A percentile compares a stretch with the other conserved stretches of the same genome.
Evolutionary conservation across 2,113 vertebrate genomes (phyloP).

Genomic region (Ochotona curzoniae): DNA sequence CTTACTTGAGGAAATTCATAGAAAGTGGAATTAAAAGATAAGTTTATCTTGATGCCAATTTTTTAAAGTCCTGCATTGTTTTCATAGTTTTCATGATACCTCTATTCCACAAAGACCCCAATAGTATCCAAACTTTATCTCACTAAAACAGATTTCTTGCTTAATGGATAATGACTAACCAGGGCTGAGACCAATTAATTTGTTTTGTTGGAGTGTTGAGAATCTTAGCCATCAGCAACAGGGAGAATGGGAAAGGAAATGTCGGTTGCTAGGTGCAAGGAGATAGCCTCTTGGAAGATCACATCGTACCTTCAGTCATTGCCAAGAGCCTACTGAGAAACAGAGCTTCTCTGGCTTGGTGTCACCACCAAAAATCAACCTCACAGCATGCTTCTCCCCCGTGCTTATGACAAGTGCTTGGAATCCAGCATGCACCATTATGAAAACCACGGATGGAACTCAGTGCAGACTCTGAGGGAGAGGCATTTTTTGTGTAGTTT

Average conservation of each 20-base stretch:
- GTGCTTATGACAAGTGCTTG: slow-evolving; percentile 26
- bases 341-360: slow-evolving; percentile 41
- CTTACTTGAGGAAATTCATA: too few species aligned
- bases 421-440: neutral
- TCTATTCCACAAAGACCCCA: too few species aligned
- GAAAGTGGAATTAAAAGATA: too few species aligned
- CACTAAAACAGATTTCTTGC: neutral
- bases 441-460: slow-evolving; percentile 22
- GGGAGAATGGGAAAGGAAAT: neutral
- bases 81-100: too few species aligned
- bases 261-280: neutral
- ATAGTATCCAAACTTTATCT: neutral
- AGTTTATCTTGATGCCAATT: too few species aligned
- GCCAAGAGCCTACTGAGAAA: slow-evolving; percentile 36
- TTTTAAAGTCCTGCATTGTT: too few species aligned
- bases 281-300: slow-evolving; percentile 6
- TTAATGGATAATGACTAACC: neutral
- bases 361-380: slow-evolving; percentile 64
- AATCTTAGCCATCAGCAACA: neutral
- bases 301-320: slow-evolving; percentile 34
- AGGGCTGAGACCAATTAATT: neutral
- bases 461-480: neutral
- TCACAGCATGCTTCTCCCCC: slow-evolving; percentile 52
- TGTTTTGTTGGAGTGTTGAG: neutral
- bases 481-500: neutral